phyloP scores from a whole-genome alignment of 2,888 invertebrate genomes.

The Amphipoea lucens region DNA sequence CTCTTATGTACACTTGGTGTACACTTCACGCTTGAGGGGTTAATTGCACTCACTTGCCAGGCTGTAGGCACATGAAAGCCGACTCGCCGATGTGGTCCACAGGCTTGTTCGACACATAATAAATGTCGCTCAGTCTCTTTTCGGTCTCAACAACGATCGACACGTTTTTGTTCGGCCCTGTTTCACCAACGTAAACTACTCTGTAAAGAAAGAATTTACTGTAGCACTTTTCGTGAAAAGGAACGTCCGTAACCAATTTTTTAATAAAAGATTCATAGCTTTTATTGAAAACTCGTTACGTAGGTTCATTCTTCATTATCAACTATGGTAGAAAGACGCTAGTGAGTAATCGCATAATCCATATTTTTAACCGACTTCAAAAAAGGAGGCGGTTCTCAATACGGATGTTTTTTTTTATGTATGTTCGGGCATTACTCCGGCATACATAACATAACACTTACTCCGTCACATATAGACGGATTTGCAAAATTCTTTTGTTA shows the following conservation, averaged over 20 bases:
- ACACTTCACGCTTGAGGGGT: not conserved
- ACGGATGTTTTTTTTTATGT: too few species aligned
- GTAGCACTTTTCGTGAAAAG: not conserved
- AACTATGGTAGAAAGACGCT: not conserved
- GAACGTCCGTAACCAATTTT: not conserved
- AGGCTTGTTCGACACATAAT: conserved; percentile 87
- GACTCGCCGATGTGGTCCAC: conserved; percentile 89
- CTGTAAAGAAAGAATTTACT: conserved; percentile 66
- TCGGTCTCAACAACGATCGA: conserved; percentile 84
- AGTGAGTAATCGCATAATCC: not conserved
- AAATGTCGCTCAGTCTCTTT: conserved; percentile 87
- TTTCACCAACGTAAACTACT: conserved; percentile 85
- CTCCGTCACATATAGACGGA: too few species aligned
- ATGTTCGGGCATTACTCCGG: too few species aligned
- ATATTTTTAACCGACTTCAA: too few species aligned
- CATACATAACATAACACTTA: too few species aligned
- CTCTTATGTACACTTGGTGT: too few species aligned
- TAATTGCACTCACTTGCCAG: conserved; percentile 86
- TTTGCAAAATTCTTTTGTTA: too few species aligned
- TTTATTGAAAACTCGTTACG: not conserved
- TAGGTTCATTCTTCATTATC: not conserved
- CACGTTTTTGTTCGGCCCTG: conserved; percentile 85
- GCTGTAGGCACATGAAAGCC: conserved; percentile 90
- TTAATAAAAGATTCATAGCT: not conserved
- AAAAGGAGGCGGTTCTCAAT: too few species aligned